phyloP scores from a whole-genome alignment of 1,140 invertebrate species.

The Mycetomoellerius zeteki region DNA sequence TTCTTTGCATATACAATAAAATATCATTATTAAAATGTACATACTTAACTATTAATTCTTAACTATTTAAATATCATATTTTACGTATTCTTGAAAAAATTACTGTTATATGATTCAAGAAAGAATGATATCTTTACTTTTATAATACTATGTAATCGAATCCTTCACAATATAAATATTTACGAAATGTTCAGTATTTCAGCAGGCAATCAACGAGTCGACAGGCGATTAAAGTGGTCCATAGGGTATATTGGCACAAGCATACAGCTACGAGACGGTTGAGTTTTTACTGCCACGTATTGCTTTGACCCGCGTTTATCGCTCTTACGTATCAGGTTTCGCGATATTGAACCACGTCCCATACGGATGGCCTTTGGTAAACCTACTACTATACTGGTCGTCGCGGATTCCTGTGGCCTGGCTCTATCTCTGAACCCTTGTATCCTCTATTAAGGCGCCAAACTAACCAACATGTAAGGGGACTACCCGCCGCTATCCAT shows the following conservation, averaged over 20 bases:
- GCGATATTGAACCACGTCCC: conserved; percentile 55
- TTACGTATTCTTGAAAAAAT: not conserved
- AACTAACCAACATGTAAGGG: conserved; percentile 50
- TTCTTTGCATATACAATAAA: conserved; percentile 5
- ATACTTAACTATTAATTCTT: not conserved
- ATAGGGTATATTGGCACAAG: conserved; percentile 2
- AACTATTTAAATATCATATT: not conserved
- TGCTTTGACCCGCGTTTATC: conserved; percentile 54
- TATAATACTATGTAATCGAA: not conserved
- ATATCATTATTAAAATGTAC: not conserved
- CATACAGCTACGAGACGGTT: conserved; percentile 12
- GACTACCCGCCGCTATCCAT: conserved; percentile 5
- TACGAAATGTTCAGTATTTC: conserved; percentile 2
- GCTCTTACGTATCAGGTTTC: conserved; percentile 42
- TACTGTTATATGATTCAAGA: not conserved
- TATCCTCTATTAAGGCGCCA: conserved; percentile 63
- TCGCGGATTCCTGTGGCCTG: conserved; percentile 70
- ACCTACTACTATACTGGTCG: conserved; percentile 46
- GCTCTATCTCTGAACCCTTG: conserved; percentile 51
- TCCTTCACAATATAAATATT: conserved; percentile 34
- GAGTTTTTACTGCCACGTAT: conserved; percentile 35
- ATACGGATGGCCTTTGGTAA: conserved; percentile 63
- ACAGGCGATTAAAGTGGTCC: conserved; percentile 29
- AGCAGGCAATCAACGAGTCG: not conserved
- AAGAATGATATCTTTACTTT: not conserved